Percentiles rank a stretch among this genome's conserved stretches.
These are phyloP conservation scores for Lepidurus arcticus DNA, from an alignment of 1,140 invertebrate genomes.

Conservation along the genomic window DNA sequence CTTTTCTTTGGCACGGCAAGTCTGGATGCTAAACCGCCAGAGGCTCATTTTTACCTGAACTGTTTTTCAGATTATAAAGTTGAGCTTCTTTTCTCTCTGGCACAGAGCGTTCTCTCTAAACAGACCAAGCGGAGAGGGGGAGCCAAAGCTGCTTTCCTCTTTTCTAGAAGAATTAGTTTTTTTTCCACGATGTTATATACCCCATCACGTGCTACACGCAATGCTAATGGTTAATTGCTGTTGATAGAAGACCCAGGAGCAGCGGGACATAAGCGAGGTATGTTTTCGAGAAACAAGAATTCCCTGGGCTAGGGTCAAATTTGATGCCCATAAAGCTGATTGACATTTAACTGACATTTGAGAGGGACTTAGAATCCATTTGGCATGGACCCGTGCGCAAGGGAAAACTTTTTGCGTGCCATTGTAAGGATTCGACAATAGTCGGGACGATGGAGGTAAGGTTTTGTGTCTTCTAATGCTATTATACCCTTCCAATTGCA, in stretches of 20 bases:
- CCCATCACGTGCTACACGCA: slow-evolving; percentile 15
- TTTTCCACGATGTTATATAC: background rate
- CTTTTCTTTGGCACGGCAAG: slow-evolving; percentile 9
- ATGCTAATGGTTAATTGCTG: background rate
- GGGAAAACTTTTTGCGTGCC: background rate
- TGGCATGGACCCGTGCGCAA: background rate
- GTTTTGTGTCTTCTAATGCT: background rate
- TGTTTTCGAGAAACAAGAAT: background rate
- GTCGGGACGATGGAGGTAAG: background rate
- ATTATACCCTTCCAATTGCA: slow-evolving; percentile 7
- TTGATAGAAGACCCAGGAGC: background rate
- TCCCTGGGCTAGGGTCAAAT: background rate
- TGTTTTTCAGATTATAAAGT: slow-evolving; percentile 7
- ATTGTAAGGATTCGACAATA: slow-evolving; percentile 3
- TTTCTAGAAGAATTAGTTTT: background rate
- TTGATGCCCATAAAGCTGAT: background rate
- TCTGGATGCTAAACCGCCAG: background rate
- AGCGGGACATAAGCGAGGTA: background rate
- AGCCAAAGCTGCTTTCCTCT: background rate
- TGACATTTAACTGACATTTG: slow-evolving; percentile 13
- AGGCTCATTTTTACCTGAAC: background rate
- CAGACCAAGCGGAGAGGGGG: background rate
- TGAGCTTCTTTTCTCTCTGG: background rate
- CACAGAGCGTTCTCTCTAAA: background rate
- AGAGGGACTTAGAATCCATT: background rate